Evolutionary conservation across 2,797 vertebrate species (phyloP).

Genomic region (Pseudochaenichthys georgianus): DNA sequence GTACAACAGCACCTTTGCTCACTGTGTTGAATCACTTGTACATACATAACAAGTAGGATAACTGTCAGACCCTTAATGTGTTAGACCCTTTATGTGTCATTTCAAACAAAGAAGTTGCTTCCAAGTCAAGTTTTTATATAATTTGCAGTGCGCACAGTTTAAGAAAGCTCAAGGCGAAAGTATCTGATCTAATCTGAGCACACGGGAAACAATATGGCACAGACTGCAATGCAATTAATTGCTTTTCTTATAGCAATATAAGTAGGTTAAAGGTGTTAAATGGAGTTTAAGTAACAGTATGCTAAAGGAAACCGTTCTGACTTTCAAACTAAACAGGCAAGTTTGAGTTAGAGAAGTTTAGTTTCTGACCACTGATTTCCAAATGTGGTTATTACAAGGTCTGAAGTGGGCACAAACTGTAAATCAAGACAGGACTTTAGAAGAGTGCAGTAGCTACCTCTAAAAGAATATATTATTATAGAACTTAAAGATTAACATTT

Average conservation of each 20-base stretch:
- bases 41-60: not conserved
- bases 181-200: constrained; percentile 18
- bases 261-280: not conserved
- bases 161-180: not conserved
- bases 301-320: not conserved
- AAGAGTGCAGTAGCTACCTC: too few species aligned
- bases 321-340: not conserved
- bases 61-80: constrained; percentile 9
- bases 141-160: not conserved
- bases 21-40: not conserved
- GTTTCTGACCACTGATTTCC: too few species aligned
- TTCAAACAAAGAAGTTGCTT: constrained; percentile 14
- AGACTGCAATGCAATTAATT: constrained; percentile 3
- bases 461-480: too few species aligned
- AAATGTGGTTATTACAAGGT: too few species aligned
- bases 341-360: too few species aligned
- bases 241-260: not conserved
- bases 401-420: not conserved
- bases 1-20: not conserved
- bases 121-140: constrained; percentile 16
- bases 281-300: not conserved
- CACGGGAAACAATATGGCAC: not conserved
- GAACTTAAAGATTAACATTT: not conserved
- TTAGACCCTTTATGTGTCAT: not conserved
- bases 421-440: not conserved